Conservation (phyloP, 2,888 invertebrate genomes). For the Leptopterna dolabrata region DNA sequence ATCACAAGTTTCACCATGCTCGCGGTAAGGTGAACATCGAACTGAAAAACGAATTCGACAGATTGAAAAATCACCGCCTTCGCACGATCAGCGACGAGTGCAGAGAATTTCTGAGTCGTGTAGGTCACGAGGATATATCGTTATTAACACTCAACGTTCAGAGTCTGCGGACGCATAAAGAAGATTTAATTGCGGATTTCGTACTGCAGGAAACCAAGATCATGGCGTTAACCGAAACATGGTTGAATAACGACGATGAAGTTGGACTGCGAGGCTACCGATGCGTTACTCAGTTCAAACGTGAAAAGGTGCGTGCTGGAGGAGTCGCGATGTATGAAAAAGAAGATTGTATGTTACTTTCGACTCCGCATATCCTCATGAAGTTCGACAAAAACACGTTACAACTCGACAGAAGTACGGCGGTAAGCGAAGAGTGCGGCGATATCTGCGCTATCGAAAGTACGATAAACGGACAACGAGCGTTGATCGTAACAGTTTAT, state of each 20-base stretch:
- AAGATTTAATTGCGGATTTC: not conserved
- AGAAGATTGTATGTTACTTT: not conserved
- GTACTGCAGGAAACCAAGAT: not conserved
- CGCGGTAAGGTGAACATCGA: not conserved
- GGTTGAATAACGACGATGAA: not conserved
- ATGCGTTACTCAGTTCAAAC: slow-evolving; percentile 18
- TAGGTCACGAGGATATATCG: not conserved
- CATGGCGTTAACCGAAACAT: slow-evolving; percentile 4
- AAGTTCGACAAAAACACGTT: not conserved
- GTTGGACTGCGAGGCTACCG: not conserved
- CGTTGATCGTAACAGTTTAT: slow-evolving; percentile 4
- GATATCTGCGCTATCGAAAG: not conserved
- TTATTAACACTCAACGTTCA: not conserved
- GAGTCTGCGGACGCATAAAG: not conserved
- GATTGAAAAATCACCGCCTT: not conserved
- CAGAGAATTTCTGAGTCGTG: not conserved
- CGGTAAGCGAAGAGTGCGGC: not conserved
- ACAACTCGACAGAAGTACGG: not conserved
- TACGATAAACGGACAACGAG: not conserved
- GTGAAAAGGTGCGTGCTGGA: not conserved
- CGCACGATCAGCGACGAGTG: not conserved
- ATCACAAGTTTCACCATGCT: slow-evolving; percentile 38
- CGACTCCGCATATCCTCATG: not conserved
- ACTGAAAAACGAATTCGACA: not conserved
- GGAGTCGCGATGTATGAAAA: not conserved